Evolutionary conservation across 2,888 invertebrate species (phyloP), one percentile per base, ranked within the genome.

Genomic region (Xestobium rufovillosum): DNA sequence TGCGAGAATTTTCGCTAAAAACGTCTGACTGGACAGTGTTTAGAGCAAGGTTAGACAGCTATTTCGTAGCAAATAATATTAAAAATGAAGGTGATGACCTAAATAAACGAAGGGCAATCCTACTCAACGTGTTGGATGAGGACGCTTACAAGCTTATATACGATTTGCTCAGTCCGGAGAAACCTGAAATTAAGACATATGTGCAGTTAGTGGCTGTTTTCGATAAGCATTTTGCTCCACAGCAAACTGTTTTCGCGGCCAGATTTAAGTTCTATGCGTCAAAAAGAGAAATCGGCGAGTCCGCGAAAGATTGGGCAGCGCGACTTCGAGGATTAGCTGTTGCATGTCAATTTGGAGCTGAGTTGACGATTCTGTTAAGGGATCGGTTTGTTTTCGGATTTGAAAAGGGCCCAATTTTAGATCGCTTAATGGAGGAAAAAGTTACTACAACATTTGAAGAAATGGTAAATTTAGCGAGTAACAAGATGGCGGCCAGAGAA

Each of bases 61-160:
- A 48, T 31, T 51, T 49, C 29, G 13, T 35, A 9, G 45, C 45
- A n/a, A 47, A 47, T 26, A n/a, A n/a, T n/a, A n/a, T n/a, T n/a
- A n/a, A n/a, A n/a, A n/a, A n/a, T n/a, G 29, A 41, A 10, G 42
- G 48, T 28, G 36, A 15, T 12, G 40, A 39, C 15, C 33, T 11
- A 6, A 28, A 38, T 10, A 40, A 36, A 27, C 45, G 41, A 42
- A 43, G 48, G 10, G 49, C 50, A 8, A 41, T 53, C 23, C 38
- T 53, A 16, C 26, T 52, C 12, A 50, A 46, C 17, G 32, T 42
- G 15, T 26, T 53, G 6, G 44, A 48, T 16, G 44, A 50, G 25
- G 49, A 49, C 25, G 40, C 49, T 6, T 52, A 50, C 38, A 43
- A 45, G 41, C 30, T 51, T 9, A 31, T 50, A 14, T 35, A 36